Evolutionary conservation across 1,140 invertebrate genomes (phyloP).

Genomic region (Dreissena rostriformis): DNA sequence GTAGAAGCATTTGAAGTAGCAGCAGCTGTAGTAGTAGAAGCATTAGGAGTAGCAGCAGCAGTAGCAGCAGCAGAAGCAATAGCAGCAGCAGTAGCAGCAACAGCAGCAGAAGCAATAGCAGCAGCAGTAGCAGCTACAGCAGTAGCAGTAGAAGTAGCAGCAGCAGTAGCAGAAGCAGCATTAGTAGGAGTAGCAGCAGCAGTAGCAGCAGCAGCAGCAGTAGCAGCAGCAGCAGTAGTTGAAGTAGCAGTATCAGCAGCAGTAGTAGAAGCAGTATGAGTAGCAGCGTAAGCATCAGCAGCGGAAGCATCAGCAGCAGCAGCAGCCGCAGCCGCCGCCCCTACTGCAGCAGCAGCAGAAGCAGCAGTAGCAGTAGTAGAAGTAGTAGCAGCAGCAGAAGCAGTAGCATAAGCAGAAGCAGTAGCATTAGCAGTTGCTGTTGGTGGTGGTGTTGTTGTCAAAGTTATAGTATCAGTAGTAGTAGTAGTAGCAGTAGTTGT

Average conservation of each 20-base stretch:
- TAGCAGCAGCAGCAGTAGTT: conserved; percentile 15
- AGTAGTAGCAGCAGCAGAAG: no score
- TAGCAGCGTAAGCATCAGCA: not conserved
- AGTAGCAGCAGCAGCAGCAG: conserved; percentile 3
- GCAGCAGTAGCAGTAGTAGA: no score
- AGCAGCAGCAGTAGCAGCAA: not conserved
- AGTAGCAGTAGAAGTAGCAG: not conserved
- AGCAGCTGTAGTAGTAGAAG: no score
- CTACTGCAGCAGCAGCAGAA: no score
- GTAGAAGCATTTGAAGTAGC: no score
- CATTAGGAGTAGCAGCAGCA: not conserved
- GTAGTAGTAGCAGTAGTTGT: no score
- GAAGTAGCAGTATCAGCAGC: not conserved
- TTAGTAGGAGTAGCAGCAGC: conserved; percentile 17
- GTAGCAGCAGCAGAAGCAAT: not conserved
- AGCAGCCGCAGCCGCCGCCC: no score
- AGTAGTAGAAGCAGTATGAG: conserved; percentile 27
- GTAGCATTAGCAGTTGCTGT: no score
- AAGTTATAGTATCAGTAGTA: no score
- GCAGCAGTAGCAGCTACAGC: conserved; percentile 15
- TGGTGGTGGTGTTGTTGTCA: no score
- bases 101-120: not conserved
- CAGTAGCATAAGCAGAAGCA: no score
- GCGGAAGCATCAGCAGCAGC: no score
- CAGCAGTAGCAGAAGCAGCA: conserved; percentile 11